Percentiles rank a stretch among this genome's conserved stretches.
phyloP scores from a whole-genome alignment of 1,140 invertebrate species.

The Hetaerina americana region DNA sequence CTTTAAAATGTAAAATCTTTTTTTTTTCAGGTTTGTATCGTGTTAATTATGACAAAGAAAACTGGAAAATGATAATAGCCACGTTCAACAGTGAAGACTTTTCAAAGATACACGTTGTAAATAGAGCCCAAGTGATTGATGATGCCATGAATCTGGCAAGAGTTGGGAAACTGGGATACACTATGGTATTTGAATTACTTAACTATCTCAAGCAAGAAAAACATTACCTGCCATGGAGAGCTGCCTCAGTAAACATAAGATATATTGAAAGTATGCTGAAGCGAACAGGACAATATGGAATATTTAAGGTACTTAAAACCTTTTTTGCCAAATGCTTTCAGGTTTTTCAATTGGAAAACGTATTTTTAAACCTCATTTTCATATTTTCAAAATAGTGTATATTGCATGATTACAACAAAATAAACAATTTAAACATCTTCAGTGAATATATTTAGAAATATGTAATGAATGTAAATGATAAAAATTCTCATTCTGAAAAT shows the following conservation, averaged over 20 bases:
- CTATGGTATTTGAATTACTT: conserved; percentile 40
- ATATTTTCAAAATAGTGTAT: no score
- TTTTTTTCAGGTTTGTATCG: conserved; percentile 52
- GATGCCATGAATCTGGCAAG: conserved; percentile 63
- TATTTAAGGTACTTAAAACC: conserved; percentile 22
- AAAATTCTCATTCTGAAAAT: no score
- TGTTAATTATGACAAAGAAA: conserved; percentile 57
- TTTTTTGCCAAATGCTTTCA: no score
- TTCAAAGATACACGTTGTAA: conserved; percentile 46
- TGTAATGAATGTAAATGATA: no score
- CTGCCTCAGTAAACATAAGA: conserved; percentile 28
- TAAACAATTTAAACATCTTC: no score
- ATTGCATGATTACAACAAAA: no score
- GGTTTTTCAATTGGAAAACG: no score
- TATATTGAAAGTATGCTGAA: conserved; percentile 31
- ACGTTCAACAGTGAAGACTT: conserved; percentile 35
- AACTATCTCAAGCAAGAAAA: conserved; percentile 35
- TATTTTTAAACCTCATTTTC: no score
- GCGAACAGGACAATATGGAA: conserved; percentile 24
- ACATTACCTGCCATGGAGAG: conserved; percentile 31
- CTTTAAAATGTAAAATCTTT: conserved; percentile 13
- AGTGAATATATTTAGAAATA: no score
- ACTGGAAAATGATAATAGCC: conserved; percentile 46
- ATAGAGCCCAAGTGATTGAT: conserved; percentile 67
- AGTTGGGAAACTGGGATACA: conserved; percentile 50